Conservation (phyloP, 2,797 vertebrate genomes). For the Chaunax sp. region DNA sequence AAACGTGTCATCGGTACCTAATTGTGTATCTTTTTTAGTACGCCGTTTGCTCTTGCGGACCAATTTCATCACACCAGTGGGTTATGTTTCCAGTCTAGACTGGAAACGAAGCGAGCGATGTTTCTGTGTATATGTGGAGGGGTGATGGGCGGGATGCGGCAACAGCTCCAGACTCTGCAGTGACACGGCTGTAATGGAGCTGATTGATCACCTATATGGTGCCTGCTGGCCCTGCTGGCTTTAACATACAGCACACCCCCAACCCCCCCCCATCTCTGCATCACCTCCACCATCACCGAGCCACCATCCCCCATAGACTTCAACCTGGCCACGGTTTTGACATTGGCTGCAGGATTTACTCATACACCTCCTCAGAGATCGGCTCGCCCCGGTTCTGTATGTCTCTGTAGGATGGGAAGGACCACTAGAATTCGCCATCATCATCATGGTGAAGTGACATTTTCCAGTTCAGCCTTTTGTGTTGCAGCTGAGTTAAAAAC, state of each 20-base stretch:
- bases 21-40: conserved; percentile 22
- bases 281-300: conserved; percentile 82
- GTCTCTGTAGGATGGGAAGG: conserved; percentile 1
- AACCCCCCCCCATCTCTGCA: conserved; percentile 79
- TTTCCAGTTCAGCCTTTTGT: conserved; percentile 35
- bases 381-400: neutral
- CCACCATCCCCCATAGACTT: conserved; percentile 82
- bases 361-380: neutral
- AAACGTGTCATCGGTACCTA: conserved; percentile 10
- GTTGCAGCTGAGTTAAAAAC: conserved; percentile 40
- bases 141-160: conserved; percentile 80
- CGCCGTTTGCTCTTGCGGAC: conserved; percentile 13
- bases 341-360: conserved; percentile 72
- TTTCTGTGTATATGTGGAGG: conserved; percentile 50
- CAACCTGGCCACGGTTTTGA: conserved; percentile 85
- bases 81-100: conserved; percentile 66
- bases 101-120: conserved; percentile 34
- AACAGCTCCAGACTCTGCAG: conserved; percentile 85
- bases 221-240: conserved; percentile 82
- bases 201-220: conserved; percentile 91
- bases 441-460: conserved; percentile 34
- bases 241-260: conserved; percentile 84
- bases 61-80: conserved; percentile 33
- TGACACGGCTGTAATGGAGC: conserved; percentile 89
- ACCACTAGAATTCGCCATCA: neutral